Evolutionary conservation across 2,888 invertebrate species (phyloP), one percentile per base, ranked within the genome.

Genomic region (Electrophaes corylata): DNA sequence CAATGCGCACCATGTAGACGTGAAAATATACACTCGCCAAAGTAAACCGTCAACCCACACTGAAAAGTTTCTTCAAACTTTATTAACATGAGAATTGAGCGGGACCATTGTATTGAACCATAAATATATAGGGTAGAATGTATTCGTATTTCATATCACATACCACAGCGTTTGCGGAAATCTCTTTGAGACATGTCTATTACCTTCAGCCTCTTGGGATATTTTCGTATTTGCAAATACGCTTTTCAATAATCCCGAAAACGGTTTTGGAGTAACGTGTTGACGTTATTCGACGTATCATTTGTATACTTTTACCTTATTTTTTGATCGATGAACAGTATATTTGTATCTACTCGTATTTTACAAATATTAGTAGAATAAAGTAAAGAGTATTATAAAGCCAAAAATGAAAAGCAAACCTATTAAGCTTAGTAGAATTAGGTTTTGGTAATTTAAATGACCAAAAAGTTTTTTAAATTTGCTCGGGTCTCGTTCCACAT

Each of bases 81-180:
- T 29, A 31, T 3, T 19, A 31, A 47, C 8, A 31, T 47, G 11
- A 16, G 41, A 52, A 48, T 48, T 39, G 20, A 18, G 20, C 10
- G 14, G 19, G 8, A 41, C 10, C 23, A 40, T 44, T 51, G 19
- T 37, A 41, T 44, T 51, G 19, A 29, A 41, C 19, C 35, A 20
- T 29, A 54, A 54, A 50, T 59, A 44, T 33, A 29, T 18, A 33
- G 23, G 14, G 8, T 29, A 14, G 35, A 33, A 51, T 57, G 45
- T 52, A 60, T 48, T 57, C 31, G 29, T 56, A 62, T 59, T 57
- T 60, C 50, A 51, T 62, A 64, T 59, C 53, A 61, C 40, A 56
- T 39, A 40, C 46, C 46, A 57, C 57, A 23, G 31, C 54, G 14
- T 31, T 26, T 29, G 26, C 31, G 12, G 37, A 33, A 47, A 51